Evolutionary conservation across 2,888 invertebrate species (phyloP).

Genomic region (Agrilus cyanescens): DNA sequence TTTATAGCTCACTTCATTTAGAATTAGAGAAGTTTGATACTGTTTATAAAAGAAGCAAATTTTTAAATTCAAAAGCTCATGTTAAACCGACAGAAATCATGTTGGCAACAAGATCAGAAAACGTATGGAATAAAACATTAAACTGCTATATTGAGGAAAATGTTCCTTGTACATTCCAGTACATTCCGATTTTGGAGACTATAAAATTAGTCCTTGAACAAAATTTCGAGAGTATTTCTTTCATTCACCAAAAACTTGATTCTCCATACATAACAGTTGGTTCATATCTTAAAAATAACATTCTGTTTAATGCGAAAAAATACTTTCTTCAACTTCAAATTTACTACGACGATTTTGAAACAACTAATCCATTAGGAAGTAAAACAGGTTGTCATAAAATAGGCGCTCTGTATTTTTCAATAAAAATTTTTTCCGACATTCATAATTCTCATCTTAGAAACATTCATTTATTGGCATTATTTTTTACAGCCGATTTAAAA

Average conservation of each 20-base stretch:
- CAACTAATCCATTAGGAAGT: constrained; percentile 13
- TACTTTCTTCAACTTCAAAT: constrained; percentile 5
- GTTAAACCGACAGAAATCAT: too few species aligned
- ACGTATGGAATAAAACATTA: constrained; percentile 1
- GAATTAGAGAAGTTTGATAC: too few species aligned
- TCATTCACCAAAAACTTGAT: background rate
- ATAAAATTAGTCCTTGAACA: constrained; percentile 1
- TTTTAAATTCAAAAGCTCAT: too few species aligned
- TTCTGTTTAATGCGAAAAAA: constrained; percentile 3
- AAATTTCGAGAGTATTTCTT: background rate
- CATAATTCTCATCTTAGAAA: constrained; percentile 8
- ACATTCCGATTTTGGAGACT: constrained; percentile 10
- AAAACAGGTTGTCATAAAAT: constrained; percentile 16
- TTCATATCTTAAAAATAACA: constrained; percentile 7
- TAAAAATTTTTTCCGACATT: constrained; percentile 11
- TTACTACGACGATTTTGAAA: constrained; percentile 17
- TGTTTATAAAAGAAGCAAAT: too few species aligned
- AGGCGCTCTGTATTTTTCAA: constrained; percentile 14
- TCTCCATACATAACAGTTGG: constrained; percentile 1
- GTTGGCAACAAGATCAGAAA: background rate
- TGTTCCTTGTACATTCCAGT: constrained; percentile 9
- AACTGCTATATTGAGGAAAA: constrained; percentile 9
- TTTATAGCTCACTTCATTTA: too few species aligned
- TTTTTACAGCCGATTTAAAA: constrained; percentile 14
- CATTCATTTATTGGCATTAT: constrained; percentile 13